Base-by-base conservation (phyloP, 2,113 vertebrate genomes). In the Perca fluviatilis region DNA sequence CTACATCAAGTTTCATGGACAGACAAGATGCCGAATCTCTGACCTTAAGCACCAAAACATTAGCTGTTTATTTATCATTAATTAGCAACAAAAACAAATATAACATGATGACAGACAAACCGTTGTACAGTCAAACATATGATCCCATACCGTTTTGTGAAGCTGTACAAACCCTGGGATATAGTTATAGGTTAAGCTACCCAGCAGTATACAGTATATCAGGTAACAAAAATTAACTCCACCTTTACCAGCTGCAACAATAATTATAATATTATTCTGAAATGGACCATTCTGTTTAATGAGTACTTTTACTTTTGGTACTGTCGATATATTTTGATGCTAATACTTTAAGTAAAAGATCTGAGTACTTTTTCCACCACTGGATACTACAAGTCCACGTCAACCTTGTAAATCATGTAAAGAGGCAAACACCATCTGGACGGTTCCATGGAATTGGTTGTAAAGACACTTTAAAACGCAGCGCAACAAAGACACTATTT, bases 381-480 rank as follows among this genome's bases (percentile, higher is more conserved):
- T 23, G n/a, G 10, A 23, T 10, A 12, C 21, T 12, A 11, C 56
- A 74, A 80, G 68, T 78, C 30, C 54, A 77, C 6, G 43, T 74
- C 53, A 62, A 71, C 60, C 27, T 72, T 54, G 33, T 72, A 54
- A 93, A 93, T 93, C 96, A 93, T 92, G 94, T 91, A 88, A 92
- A 92, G 93, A 95, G 90, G 95, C 93, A 94, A 95, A 94, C 88
- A 90, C 91, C 68, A 93, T 91, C 93, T 94, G 86, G 90, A 86
- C 83, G 96, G 97, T 94, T 91, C 96, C 93, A 97, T 96, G 95
- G 95, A 92, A 95, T 88, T 96, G 36, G 79, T 68, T 86, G 89
- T 95, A 95, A 90, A 78, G 16, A 68, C 92, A 90, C 92, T 79
- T 82, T 86, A 94, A 94, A 95, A 96, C 91, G 75, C n/a, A 73